Conservation (phyloP, 2,797 vertebrate species). For the Hirundo rustica region DNA sequence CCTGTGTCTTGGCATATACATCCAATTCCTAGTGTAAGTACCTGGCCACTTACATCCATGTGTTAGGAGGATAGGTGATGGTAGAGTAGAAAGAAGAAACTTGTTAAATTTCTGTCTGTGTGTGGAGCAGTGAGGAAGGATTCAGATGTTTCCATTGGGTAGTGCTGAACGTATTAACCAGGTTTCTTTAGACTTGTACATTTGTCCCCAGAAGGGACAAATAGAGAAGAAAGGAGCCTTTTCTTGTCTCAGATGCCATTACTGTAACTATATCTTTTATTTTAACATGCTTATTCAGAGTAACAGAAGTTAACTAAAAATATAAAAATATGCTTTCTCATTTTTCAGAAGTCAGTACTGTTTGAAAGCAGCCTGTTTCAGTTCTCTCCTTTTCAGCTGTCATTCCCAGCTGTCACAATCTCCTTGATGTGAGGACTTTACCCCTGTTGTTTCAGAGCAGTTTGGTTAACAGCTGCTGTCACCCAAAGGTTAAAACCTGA, state of each 20-base stretch:
- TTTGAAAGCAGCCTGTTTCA: slow-evolving; percentile 54
- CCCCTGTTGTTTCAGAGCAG: slow-evolving; percentile 19
- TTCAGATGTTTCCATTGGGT: neutral
- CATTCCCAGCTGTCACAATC: slow-evolving; percentile 59
- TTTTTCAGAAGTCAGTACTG: slow-evolving; percentile 24
- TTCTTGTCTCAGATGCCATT: neutral
- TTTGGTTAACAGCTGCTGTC: slow-evolving; percentile 50
- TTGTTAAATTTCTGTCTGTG: neutral
- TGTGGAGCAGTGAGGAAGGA: neutral
- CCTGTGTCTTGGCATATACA: neutral
- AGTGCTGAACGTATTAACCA: neutral
- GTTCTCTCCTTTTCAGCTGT: slow-evolving; percentile 62
- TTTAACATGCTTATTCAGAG: slow-evolving; percentile 9
- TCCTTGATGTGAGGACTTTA: slow-evolving; percentile 36
- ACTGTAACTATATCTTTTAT: neutral
- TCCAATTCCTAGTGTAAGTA: neutral
- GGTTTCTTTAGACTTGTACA: neutral
- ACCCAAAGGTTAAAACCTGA: slow-evolving; percentile 44
- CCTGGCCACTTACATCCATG: neutral
- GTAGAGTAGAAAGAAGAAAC: neutral
- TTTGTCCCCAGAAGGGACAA: neutral
- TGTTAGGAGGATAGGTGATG: neutral
- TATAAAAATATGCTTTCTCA: slow-evolving; percentile 62
- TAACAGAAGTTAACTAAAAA: slow-evolving; percentile 65
- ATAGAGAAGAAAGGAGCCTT: neutral